A percentile compares a stretch with the other conserved stretches of the same genome.
These are phyloP conservation scores for Coryphaenoides rupestris DNA, from an alignment of 2,113 vertebrate genomes.

Conservation along the genomic window DNA sequence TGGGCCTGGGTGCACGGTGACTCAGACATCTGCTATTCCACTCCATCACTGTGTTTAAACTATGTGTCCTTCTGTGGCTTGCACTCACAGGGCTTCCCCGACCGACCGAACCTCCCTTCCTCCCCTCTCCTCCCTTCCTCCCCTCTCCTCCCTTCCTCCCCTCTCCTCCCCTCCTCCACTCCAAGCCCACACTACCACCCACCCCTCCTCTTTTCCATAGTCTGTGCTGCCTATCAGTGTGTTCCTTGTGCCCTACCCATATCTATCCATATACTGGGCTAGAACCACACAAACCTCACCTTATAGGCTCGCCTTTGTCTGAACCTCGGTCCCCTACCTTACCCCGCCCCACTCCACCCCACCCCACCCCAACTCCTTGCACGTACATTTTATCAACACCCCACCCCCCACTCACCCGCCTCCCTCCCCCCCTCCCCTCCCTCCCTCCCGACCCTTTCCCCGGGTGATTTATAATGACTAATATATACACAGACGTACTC, in stretches of 20 bases:
- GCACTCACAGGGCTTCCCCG: conserved; percentile 48
- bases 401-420: not conserved
- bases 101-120: conserved; percentile 16
- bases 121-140: not conserved
- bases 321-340: too few relatives aligned
- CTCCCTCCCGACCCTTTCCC: not conserved
- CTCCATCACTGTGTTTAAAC: conserved; percentile 63
- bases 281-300: too few relatives aligned
- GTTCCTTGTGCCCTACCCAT: too few relatives aligned
- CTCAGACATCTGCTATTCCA: conserved; percentile 68
- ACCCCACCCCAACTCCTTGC: too few relatives aligned
- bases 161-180: conserved; percentile 1
- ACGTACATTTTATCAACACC: too few relatives aligned
- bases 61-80: conserved; percentile 43
- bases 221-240: too few relatives aligned
- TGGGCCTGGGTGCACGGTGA: conserved; percentile 51
- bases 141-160: not conserved
- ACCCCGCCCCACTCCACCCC: too few relatives aligned
- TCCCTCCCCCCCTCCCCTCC: not conserved
- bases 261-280: too few relatives aligned
- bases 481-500: conserved; percentile 54
- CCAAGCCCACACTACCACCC: not conserved
- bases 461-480: conserved; percentile 38
- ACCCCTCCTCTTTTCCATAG: too few relatives aligned
- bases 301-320: too few relatives aligned